Evolutionary conservation across 1,140 invertebrate species (phyloP), one percentile per base, ranked within the genome.

Genomic region (Drosophila pallidifrons): DNA sequence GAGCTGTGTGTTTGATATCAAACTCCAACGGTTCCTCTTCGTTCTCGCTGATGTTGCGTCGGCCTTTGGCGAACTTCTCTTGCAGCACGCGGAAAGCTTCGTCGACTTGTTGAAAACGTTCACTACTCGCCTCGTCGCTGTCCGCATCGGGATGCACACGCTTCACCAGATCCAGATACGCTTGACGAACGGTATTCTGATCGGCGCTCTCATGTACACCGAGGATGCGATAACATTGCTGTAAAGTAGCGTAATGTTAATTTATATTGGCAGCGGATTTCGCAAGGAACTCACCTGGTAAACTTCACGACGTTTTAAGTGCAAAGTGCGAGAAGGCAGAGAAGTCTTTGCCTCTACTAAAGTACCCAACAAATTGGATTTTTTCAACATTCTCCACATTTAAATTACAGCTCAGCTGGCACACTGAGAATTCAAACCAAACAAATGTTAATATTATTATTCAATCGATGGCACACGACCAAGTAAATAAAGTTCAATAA

Each of bases 121-220:
- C 93, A 30, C 94, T 93, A 93, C 95, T 93, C 13, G 96, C 95
- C 77, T 96, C 94, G 2, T 94, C 90, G 2, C 93, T 94, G 1
- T 95, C 95, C 59, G 96, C 96, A 82, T 98, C 97, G 0, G 97
- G 97, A 93, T 98, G 97, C 92, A 95, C 97, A 71, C 94, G 94
- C 92, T 97, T 98, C 0, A 95, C 97, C 20, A 97, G 91, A 64
- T 95, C 92, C 16, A 98, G 93, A 88, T 97, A 98, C 35, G 96
- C 95, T 47, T 94, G 82, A 70, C 95, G 93, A 5, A 97, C 94
- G 30, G 95, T 94, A 86, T 96, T 95, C 91, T 96, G 95, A 70
- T 96, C 95, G 55, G 95, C 95, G 45, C 95, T 93, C 79, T 95
- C 94, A 13, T 94, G 86, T 7, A 97, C 93, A 58, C 95, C 95